phyloP scores from a whole-genome alignment of 2,888 invertebrate species.

The Folsomia manolachei region DNA sequence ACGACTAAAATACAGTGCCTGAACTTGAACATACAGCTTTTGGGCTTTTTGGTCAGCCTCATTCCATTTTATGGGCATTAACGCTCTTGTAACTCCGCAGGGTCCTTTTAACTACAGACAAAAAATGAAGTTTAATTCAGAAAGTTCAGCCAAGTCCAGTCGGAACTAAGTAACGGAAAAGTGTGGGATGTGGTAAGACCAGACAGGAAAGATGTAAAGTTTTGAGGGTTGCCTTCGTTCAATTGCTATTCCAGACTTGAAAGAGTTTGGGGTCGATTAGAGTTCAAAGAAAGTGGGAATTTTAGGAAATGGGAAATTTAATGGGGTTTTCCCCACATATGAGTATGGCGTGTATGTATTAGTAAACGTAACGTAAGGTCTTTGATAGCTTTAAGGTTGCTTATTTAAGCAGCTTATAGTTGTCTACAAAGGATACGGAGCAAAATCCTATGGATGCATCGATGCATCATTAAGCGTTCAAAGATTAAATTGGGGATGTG shows the following conservation, averaged over 20 bases:
- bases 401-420: not conserved
- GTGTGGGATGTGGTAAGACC: too few relatives aligned
- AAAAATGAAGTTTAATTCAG: not conserved
- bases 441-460: too few relatives aligned
- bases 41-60: not conserved
- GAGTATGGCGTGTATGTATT: not conserved
- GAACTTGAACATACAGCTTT: too few relatives aligned
- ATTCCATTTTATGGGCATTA: not conserved
- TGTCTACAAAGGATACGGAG: not conserved
- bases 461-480: not conserved
- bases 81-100: not conserved
- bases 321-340: not conserved
- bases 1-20: not conserved
- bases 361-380: not conserved
- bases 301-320: slow-evolving; percentile 3
- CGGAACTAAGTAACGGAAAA: not conserved
- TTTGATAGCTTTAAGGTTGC: too few relatives aligned
- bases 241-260: not conserved
- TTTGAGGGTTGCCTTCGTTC: not conserved
- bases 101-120: not conserved
- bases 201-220: too few relatives aligned
- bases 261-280: slow-evolving; percentile 3
- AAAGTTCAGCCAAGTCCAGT: not conserved
- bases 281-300: slow-evolving; percentile 2
- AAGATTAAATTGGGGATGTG: not conserved